Conservation (phyloP, 2,797 vertebrate genomes). For the Argyrosomus regius region DNA sequence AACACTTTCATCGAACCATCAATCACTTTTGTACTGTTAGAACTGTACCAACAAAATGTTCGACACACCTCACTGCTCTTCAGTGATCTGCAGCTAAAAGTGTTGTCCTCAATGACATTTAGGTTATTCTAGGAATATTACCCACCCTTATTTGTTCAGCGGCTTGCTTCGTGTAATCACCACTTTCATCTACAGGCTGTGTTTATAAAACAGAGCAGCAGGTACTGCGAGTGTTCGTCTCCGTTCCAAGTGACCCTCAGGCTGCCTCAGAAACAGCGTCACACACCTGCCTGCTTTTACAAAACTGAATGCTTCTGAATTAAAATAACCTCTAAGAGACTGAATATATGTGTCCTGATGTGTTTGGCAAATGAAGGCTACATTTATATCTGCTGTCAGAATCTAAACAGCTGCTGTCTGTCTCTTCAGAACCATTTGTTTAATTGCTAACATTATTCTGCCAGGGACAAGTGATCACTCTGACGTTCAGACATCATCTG, state of each 20-base stretch:
- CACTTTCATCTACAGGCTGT: slow-evolving; percentile 35
- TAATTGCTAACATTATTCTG: neutral
- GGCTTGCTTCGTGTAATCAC: slow-evolving; percentile 42
- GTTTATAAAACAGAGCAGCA: slow-evolving; percentile 56
- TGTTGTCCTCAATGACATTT: slow-evolving; percentile 9
- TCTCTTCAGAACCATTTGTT: neutral
- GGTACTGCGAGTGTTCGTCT: slow-evolving; percentile 12
- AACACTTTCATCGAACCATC: neutral
- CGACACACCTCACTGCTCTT: neutral
- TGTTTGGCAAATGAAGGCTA: no score
- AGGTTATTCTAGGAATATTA: slow-evolving; percentile 21
- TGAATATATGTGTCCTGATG: neutral
- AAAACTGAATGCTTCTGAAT: neutral
- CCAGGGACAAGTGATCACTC: neutral
- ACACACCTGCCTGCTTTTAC: slow-evolving; percentile 3
- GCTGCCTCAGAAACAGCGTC: neutral
- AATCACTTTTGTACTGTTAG: slow-evolving; percentile 83
- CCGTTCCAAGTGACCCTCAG: slow-evolving; percentile 14
- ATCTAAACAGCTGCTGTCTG: neutral
- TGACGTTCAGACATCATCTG: neutral
- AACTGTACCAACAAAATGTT: neutral
- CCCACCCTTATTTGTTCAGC: slow-evolving; percentile 32
- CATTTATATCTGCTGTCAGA: neutral
- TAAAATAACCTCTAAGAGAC: neutral
- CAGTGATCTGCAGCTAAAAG: neutral